A percentile compares a stretch with the other conserved stretches of the same genome.
Conservation (phyloP, 2,888 invertebrate species). For the Caenorhabditis virilis region DNA sequence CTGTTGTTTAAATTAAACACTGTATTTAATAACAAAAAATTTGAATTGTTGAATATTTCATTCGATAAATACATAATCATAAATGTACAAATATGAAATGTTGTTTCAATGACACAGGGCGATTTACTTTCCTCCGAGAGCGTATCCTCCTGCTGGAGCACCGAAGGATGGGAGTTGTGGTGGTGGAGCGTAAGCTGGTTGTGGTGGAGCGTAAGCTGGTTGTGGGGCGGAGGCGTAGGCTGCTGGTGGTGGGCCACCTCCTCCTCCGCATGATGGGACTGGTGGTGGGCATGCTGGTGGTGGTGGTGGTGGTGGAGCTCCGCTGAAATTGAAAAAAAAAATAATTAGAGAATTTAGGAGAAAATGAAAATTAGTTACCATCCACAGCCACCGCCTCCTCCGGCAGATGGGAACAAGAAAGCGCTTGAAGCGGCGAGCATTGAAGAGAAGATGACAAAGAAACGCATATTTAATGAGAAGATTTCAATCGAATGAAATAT, state of each 20-base stretch:
- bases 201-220: slow-evolving; percentile 4
- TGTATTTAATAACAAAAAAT: no score
- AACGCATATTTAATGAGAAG: slow-evolving; percentile 17
- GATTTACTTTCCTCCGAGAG: slow-evolving; percentile 29
- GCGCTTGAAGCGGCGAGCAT: slow-evolving; percentile 33
- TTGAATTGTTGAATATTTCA: no score
- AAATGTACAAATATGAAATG: background rate
- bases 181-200: slow-evolving; percentile 2
- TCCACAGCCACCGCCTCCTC: slow-evolving; percentile 40
- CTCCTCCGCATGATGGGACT: slow-evolving; percentile 20
- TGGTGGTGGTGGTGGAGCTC: slow-evolving; percentile 43
- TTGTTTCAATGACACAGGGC: no score
- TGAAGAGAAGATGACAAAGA: slow-evolving; percentile 34
- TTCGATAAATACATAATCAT: background rate
- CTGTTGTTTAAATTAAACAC: no score
- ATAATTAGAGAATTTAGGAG: no score
- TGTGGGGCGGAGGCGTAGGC: slow-evolving; percentile 2
- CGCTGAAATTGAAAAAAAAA: no score
- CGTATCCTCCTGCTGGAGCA: slow-evolving; percentile 32
- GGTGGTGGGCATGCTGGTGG: slow-evolving; percentile 36
- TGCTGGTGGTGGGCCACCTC: slow-evolving; percentile 1
- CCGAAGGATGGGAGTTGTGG: slow-evolving; percentile 5
- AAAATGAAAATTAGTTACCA: slow-evolving; percentile 9
- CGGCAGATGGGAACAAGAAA: slow-evolving; percentile 38
- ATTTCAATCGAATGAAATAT: background rate